Conservation (phyloP, 2,888 invertebrate genomes). For the Hyppa rectilinea region DNA sequence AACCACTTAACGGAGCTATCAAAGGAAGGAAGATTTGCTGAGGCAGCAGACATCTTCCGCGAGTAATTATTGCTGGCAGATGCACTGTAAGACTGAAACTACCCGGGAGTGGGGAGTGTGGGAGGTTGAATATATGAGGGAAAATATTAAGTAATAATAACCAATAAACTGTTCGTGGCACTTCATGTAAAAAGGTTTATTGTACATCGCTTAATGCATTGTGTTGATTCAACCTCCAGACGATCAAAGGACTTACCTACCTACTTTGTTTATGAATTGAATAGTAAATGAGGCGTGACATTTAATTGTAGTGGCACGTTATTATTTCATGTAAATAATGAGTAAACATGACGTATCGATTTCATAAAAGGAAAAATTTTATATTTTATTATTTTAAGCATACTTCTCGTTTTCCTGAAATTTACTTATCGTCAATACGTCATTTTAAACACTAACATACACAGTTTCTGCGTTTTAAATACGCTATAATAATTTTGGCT, state of each 20-base stretch:
- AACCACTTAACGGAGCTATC: slow-evolving; percentile 62
- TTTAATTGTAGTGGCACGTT: slow-evolving; percentile 15
- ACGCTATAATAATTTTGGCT: not conserved
- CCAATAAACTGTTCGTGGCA: slow-evolving; percentile 14
- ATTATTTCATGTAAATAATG: slow-evolving; percentile 24
- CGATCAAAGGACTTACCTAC: slow-evolving; percentile 25
- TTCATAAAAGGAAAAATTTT: not conserved
- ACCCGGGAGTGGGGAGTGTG: slow-evolving; percentile 62
- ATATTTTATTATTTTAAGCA: not conserved
- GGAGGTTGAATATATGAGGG: slow-evolving; percentile 46
- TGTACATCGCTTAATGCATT: slow-evolving; percentile 13
- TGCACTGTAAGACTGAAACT: slow-evolving; percentile 68
- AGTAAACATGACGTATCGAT: not conserved
- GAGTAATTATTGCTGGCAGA: slow-evolving; percentile 73
- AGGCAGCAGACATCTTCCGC: slow-evolving; percentile 57
- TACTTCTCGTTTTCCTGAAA: slow-evolving; percentile 18
- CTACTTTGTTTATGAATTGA: slow-evolving; percentile 49
- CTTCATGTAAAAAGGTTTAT: slow-evolving; percentile 24
- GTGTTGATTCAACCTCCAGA: slow-evolving; percentile 42
- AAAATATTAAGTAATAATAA: slow-evolving; percentile 49
- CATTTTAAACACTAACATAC: not conserved
- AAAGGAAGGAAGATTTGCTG: slow-evolving; percentile 61
- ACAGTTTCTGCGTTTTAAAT: not conserved
- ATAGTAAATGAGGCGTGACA: slow-evolving; percentile 32
- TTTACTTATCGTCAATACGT: not conserved